Evolutionary conservation across 1,140 invertebrate genomes (phyloP), one percentile per base, ranked within the genome.

Genomic region (Bombus huntii): DNA sequence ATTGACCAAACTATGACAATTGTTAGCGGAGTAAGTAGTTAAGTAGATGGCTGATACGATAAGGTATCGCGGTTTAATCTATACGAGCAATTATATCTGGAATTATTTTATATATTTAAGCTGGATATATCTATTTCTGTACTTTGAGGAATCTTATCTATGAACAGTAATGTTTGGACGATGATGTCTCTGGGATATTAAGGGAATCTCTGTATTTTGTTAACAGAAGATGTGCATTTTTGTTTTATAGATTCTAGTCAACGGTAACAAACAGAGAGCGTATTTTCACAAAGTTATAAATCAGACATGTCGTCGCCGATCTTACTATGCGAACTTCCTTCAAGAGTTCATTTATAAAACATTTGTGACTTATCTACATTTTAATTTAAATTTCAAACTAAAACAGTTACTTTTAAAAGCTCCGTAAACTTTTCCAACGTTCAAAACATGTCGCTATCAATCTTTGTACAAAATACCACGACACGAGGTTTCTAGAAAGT

Each of bases 381-480:
- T 39, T 39, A 70, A 70, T 70, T 42, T 72, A 42, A 72, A 42
- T 72, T 72, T 72, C 70, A 72, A 72, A 72, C 39, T 42, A n/a
- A 42, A 72, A 42, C 25, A 72, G 39, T 42, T 39, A 42, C 37
- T 28, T 42, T 28, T 71, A 42, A 71, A 71, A 42, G 70, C 25
- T 71, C 25, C 25, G 39, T 3, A 53, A 22, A 70, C 22, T 70
- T 70, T 39, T 13, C 68, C 68, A 71, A 28, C 39, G 0, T 39
- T 42, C 39, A 28, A 72, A n/a, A n/a, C 25, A 13, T 12, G 39
- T 42, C 25, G 70, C 28, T n/a, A 70, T 70, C 34, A 22, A 72
- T n/a, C 70, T n/a, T 42, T n/a, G 13, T 9, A 4, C 25, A 13
- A n/a, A 42, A 42, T 10, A 71, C 25, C 37, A 28, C 37, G 2